phyloP scores from a whole-genome alignment of 2,113 vertebrate genomes.

The Cavia porcellus region DNA sequence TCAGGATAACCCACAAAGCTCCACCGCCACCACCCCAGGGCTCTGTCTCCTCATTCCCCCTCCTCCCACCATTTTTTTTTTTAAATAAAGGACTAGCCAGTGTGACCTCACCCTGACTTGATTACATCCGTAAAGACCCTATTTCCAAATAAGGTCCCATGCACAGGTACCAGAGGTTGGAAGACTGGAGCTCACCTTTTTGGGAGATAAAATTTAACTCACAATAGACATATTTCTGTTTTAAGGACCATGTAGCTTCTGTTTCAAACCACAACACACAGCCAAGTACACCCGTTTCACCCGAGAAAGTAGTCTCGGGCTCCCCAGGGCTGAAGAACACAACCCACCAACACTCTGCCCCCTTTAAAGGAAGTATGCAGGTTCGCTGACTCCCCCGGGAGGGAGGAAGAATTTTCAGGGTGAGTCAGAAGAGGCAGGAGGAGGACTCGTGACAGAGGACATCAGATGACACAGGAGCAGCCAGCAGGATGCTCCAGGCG shows the following conservation, averaged over 20 bases:
- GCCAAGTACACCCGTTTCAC: background rate
- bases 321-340: background rate
- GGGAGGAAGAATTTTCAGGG: background rate
- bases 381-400: background rate
- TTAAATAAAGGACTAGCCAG: background rate
- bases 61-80: background rate
- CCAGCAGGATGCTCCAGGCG: background rate
- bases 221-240: conserved; percentile 6
- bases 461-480: background rate
- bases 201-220: background rate
- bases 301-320: background rate
- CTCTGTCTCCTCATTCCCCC: background rate
- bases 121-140: background rate
- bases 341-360: too few species aligned
- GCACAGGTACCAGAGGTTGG: background rate
- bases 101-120: background rate
- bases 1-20: too few species aligned
- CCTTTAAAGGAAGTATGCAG: background rate
- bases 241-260: background rate
- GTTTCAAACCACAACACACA: background rate
- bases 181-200: background rate
- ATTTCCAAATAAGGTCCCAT: conserved; percentile 24
- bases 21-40: background rate
- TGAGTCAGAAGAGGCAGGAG: background rate
- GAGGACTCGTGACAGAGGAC: background rate